Conservation (phyloP, 2,888 invertebrate genomes). For the Blastobasis lacticolella region DNA sequence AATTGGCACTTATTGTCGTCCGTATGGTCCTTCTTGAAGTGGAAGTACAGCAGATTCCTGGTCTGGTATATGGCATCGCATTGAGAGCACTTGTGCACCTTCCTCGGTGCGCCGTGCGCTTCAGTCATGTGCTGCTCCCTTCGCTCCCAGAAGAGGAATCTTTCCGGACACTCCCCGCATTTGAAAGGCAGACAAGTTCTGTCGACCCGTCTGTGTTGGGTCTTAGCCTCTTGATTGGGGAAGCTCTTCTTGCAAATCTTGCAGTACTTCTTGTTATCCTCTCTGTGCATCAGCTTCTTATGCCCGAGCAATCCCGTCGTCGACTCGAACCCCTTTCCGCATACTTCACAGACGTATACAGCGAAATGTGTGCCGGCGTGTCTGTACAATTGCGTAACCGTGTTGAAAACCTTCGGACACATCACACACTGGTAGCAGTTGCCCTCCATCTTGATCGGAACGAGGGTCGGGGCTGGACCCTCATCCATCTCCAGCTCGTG, state of each 20-base stretch:
- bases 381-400: conserved; percentile 47
- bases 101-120: conserved; percentile 40
- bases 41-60: conserved; percentile 16
- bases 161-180: conserved; percentile 47
- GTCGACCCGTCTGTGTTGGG: conserved; percentile 38
- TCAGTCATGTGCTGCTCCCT: conserved; percentile 46
- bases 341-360: conserved; percentile 54
- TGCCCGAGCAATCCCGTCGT: conserved; percentile 5
- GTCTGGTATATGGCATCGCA: conserved; percentile 19
- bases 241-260: conserved; percentile 52
- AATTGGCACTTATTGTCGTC: conserved; percentile 18
- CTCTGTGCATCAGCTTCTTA: not conserved
- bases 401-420: conserved; percentile 12
- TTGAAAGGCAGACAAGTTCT: conserved; percentile 51
- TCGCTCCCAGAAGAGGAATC: conserved; percentile 44
- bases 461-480: conserved; percentile 22
- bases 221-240: conserved; percentile 36
- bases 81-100: conserved; percentile 33
- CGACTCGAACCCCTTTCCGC: conserved; percentile 36
- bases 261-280: conserved; percentile 22
- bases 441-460: conserved; percentile 13
- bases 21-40: conserved; percentile 19
- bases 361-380: conserved; percentile 56
- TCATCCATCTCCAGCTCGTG: conserved; percentile 60
- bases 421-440: conserved; percentile 12